These are phyloP conservation scores for Oreotrochilus melanogaster DNA, from an alignment of 2,113 vertebrate species.

Conservation along the genomic window DNA sequence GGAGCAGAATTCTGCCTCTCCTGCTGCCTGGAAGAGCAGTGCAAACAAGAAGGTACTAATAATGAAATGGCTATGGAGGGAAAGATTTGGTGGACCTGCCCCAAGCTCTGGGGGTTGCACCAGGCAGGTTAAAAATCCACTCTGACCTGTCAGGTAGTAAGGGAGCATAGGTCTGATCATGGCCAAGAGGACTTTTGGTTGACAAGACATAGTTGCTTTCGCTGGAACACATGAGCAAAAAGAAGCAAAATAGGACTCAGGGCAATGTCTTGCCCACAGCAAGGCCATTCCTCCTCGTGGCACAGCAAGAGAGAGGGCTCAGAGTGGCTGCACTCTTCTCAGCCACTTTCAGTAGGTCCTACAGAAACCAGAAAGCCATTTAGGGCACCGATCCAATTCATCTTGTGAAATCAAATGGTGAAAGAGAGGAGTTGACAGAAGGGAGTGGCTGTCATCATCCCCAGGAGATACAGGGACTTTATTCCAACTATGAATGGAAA, in stretches of 20 bases:
- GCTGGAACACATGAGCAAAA: background rate
- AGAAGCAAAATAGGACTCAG: background rate
- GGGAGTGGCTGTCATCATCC: background rate
- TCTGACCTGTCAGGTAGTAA: background rate
- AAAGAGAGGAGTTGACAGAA: background rate
- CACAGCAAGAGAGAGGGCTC: background rate
- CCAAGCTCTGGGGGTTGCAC: background rate
- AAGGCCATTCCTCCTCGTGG: background rate
- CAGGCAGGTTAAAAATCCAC: background rate
- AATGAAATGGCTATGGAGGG: background rate
- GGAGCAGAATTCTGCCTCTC: background rate
- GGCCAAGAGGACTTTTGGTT: background rate
- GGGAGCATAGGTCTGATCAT: background rate
- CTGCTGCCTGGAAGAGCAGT: background rate
- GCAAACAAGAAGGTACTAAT: background rate
- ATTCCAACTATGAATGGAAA: background rate
- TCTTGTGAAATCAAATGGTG: background rate
- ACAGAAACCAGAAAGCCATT: background rate
- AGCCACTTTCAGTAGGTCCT: background rate
- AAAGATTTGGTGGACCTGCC: background rate
- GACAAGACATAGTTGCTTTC: background rate
- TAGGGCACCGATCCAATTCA: fast-evolving
- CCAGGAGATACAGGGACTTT: background rate
- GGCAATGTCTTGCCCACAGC: background rate
- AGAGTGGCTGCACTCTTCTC: background rate